Conservation (phyloP, 2,888 invertebrate species). For the Tipula helvola region DNA sequence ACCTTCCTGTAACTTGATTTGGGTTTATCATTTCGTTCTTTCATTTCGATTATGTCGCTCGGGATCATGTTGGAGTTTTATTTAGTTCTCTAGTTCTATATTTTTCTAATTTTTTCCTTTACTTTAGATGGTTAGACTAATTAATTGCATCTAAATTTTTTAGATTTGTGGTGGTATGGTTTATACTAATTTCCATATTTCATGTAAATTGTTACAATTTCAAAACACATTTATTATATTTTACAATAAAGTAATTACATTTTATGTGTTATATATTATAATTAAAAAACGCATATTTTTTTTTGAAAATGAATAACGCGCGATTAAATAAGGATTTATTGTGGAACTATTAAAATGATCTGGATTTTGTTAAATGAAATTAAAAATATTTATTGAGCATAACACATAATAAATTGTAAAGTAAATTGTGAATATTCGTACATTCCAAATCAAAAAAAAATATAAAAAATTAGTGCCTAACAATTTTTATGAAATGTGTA, state of each 20-base stretch:
- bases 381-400: background rate
- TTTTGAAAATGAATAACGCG: background rate
- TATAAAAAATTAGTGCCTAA: background rate
- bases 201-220: background rate
- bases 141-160: too few species aligned
- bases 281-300: background rate
- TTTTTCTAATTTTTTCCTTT: too few species aligned
- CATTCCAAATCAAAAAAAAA: background rate
- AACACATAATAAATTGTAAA: background rate
- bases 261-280: background rate
- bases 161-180: background rate
- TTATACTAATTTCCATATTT: background rate
- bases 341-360: background rate
- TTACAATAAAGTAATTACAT: background rate
- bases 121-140: too few species aligned
- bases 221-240: background rate
- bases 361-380: background rate
- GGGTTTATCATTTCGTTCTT: too few species aligned
- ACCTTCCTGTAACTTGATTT: too few species aligned
- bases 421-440: background rate
- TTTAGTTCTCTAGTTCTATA: too few species aligned
- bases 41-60: too few species aligned
- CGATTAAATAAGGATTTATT: background rate
- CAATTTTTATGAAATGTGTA: background rate
- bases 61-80: too few species aligned